Percentiles rank a stretch among this genome's conserved stretches.
These are phyloP conservation scores for Centruroides vittatus DNA, from an alignment of 1,140 invertebrate species.

Conservation along the genomic window DNA sequence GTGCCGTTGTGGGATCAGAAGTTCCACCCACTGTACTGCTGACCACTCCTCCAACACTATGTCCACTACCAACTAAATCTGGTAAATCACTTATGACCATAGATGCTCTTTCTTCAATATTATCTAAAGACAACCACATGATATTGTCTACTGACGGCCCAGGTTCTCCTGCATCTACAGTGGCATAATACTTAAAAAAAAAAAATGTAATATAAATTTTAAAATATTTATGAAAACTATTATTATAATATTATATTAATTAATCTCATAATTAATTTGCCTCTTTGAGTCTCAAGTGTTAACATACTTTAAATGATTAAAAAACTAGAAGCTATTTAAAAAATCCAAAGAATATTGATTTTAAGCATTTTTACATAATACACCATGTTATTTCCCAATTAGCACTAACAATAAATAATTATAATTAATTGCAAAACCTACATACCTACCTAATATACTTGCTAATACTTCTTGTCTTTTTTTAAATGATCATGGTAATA, in stretches of 20 bases:
- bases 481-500: too few species aligned
- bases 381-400: too few species aligned
- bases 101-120: slow-evolving; percentile 69
- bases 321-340: too few species aligned
- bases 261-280: too few species aligned
- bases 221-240: neutral
- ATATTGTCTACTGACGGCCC: slow-evolving; percentile 55
- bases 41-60: slow-evolving; percentile 89
- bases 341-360: too few species aligned
- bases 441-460: too few species aligned
- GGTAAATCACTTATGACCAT: slow-evolving; percentile 48
- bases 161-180: slow-evolving; percentile 67
- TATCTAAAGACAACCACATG: slow-evolving; percentile 86
- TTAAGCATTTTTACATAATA: too few species aligned
- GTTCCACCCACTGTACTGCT: slow-evolving; percentile 77
- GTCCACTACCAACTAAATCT: slow-evolving; percentile 80
- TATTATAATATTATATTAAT: neutral
- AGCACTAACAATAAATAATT: too few species aligned
- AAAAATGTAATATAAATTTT: neutral
- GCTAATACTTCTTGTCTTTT: too few species aligned
- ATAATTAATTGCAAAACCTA: too few species aligned
- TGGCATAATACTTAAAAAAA: slow-evolving; percentile 69
- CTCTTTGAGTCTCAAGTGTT: too few species aligned
- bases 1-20: slow-evolving; percentile 10
- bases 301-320: too few species aligned